Evolutionary conservation across 2,113 vertebrate species (phyloP).

Genomic region (Neomonachus schauinslandi): DNA sequence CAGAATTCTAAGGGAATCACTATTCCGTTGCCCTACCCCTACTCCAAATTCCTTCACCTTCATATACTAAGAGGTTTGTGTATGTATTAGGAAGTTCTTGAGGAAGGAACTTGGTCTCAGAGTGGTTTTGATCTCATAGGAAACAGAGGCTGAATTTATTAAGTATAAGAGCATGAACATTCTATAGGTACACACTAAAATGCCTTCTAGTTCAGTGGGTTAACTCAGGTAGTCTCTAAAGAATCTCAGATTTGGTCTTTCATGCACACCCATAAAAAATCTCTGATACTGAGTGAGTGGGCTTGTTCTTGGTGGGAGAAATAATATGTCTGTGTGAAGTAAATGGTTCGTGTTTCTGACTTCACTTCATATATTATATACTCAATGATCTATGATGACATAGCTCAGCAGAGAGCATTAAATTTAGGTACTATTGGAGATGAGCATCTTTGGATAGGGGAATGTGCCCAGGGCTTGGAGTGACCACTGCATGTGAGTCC

Average conservation of each 20-base stretch:
- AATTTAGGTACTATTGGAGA: background rate
- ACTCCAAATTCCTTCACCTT: background rate
- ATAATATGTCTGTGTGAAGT: background rate
- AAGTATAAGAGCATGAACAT: background rate
- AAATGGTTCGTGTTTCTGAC: background rate
- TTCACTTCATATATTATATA: background rate
- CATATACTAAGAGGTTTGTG: background rate
- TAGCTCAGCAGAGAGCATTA: background rate
- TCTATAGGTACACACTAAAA: background rate
- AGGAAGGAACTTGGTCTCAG: background rate
- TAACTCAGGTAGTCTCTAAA: background rate
- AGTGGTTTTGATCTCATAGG: background rate
- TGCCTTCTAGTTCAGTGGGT: background rate
- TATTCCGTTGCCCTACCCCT: background rate
- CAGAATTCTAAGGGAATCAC: background rate
- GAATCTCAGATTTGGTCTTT: slow-evolving; percentile 12
- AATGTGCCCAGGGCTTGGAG: background rate
- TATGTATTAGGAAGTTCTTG: background rate
- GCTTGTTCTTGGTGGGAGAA: background rate
- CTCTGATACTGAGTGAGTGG: background rate
- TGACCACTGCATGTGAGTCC: background rate
- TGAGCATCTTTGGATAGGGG: background rate
- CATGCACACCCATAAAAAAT: background rate
- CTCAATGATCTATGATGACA: background rate
- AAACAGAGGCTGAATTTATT: slow-evolving; percentile 25